Percentiles rank a stretch among this genome's conserved stretches.
phyloP scores from a whole-genome alignment of 2,888 invertebrate genomes.

The Corbicula japonica region DNA sequence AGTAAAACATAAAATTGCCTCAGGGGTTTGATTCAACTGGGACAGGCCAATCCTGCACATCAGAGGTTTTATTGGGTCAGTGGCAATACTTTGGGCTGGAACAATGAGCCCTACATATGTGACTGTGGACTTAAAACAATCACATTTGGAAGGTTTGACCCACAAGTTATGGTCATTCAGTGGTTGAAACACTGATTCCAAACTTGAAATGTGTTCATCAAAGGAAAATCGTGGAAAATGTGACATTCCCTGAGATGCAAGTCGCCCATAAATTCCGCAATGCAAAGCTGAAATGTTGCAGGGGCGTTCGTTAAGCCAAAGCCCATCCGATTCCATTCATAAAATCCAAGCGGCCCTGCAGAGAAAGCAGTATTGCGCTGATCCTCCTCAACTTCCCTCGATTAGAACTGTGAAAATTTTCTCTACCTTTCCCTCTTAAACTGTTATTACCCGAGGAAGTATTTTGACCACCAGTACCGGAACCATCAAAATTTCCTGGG shows the following conservation, averaged over 20 bases:
- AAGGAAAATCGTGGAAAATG: not conserved
- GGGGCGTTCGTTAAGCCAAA: constrained; percentile 73
- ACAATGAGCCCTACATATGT: too few species aligned
- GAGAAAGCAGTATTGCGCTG: constrained; percentile 75
- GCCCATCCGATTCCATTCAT: constrained; percentile 67
- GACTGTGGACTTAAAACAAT: constrained; percentile 2
- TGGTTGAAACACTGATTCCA: too few species aligned
- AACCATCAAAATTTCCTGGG: too few species aligned
- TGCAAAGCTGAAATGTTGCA: constrained; percentile 69
- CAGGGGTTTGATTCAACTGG: not conserved
- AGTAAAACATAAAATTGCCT: not conserved
- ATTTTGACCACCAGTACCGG: too few species aligned
- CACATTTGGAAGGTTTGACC: constrained; percentile 1
- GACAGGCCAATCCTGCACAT: too few species aligned
- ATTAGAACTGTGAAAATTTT: constrained; percentile 42
- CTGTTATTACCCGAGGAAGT: too few species aligned
- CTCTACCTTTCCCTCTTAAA: constrained; percentile 34
- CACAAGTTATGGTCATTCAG: too few species aligned
- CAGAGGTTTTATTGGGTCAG: too few species aligned
- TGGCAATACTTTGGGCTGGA: too few species aligned
- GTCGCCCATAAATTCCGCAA: constrained; percentile 22
- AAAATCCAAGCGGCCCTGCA: constrained; percentile 48
- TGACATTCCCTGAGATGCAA: constrained; percentile 13
- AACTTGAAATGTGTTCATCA: too few species aligned
- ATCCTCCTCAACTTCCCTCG: too few species aligned